Evolutionary conservation across 1,140 invertebrate genomes (phyloP), one percentile per base, ranked within the genome.

Genomic region (Brachionus angularis): DNA sequence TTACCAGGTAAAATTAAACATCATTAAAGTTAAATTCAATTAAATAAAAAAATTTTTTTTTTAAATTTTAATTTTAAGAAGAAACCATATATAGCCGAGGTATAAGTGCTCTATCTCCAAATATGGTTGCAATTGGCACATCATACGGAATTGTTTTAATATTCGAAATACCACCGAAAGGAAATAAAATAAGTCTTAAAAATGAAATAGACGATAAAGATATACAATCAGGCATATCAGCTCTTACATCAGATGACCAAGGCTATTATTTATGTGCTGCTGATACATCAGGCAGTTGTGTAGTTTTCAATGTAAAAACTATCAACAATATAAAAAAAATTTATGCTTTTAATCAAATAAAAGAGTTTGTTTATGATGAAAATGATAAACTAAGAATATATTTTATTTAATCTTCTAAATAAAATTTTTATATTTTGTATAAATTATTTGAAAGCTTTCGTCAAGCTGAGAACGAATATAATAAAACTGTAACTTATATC

Each of bases 251-350:
- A 21, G 53, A 58, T 39, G 39, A 29, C 25, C 21, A 39, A 39
- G 53, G 16, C 12, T 7, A 36, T 12, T 5, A 39, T 39, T 21
- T 58, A 27, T 36, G 53, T 14, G 34, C 39, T 39, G 53, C 33
- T 39, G 53, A 58, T 23, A 39, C 53, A 23, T 23, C 33, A 18
- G 53, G 53, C 36, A 58, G 23, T 58, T 58, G 53, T 58, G n/a
- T 23, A 18, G 53, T 39, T 27, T 58, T 39, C n/a, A 36, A 58
- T 25, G 21, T 18, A 3, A 12, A 58, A 12, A 23, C 36, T 5
- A 36, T 39, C 10, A 33, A 39, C 21, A 58, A 58, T 39, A 36
- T 58, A 39, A 58, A 58, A 58, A 27, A 12, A 14, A 12, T 4
- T 23, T 39, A 39, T 25, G 10, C n/a, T 12, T 58, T 39, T n/a